phyloP scores from a whole-genome alignment of 2,797 vertebrate genomes.

The Girardinus metallicus region DNA sequence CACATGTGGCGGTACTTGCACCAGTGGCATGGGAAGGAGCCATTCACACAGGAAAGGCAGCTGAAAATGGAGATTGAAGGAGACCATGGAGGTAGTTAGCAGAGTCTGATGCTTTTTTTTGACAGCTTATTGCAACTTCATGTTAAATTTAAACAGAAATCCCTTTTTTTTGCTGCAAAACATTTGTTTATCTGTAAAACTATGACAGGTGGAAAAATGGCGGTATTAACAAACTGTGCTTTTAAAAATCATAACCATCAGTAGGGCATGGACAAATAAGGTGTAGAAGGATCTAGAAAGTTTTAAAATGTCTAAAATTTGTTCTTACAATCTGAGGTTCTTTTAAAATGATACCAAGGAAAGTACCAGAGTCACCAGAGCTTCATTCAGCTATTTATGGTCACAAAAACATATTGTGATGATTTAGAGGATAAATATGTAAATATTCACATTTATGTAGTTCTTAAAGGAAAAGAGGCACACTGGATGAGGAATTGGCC shows the following conservation, averaged over 20 bases:
- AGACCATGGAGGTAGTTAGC: background rate
- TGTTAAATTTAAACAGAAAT: background rate
- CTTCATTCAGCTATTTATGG: background rate
- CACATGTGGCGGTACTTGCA: slow-evolving; percentile 98
- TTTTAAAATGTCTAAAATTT: background rate
- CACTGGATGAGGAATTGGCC: background rate
- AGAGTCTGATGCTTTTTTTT: slow-evolving; percentile 9
- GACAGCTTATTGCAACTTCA: background rate
- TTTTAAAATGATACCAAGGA: background rate
- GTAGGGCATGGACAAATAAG: background rate
- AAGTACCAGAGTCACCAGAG: background rate
- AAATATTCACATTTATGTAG: too few species aligned
- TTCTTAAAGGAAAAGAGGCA: background rate
- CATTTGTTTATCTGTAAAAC: too few species aligned
- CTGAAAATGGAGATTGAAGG: slow-evolving; percentile 67
- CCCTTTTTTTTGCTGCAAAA: background rate
- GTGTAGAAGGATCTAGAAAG: background rate
- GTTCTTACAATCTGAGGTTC: background rate
- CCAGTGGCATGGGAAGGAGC: slow-evolving; percentile 97
- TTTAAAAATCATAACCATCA: background rate
- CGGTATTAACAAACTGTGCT: background rate
- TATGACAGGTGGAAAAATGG: background rate
- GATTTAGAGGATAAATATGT: too few species aligned
- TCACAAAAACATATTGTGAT: too few species aligned
- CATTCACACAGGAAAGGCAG: slow-evolving; percentile 95